Evolutionary conservation across 2,797 vertebrate species (phyloP).

Genomic region (Parambassis ranga): DNA sequence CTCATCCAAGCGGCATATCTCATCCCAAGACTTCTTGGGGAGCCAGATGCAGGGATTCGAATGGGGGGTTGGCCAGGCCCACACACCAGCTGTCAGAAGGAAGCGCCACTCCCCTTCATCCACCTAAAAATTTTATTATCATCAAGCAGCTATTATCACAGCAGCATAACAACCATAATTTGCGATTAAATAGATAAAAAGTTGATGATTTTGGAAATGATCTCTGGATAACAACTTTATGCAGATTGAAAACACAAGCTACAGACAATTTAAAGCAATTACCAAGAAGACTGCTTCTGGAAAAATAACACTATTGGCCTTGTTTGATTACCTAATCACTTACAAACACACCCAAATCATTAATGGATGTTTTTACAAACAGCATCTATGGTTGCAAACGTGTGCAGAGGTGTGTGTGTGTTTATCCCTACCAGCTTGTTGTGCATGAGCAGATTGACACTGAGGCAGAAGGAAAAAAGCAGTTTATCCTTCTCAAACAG

Average conservation of each 20-base stretch:
- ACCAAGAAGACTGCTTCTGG: neutral
- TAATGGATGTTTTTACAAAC: neutral
- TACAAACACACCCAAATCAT: neutral
- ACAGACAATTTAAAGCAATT: conserved; percentile 1
- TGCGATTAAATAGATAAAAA: neutral
- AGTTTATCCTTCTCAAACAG: conserved; percentile 94
- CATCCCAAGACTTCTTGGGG: conserved; percentile 89
- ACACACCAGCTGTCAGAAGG: conserved; percentile 88
- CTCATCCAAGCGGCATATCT: conserved; percentile 86
- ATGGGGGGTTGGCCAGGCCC: conserved; percentile 86
- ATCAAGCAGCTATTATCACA: neutral
- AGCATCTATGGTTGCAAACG: neutral
- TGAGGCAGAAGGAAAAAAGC: conserved; percentile 90
- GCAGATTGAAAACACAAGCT: conserved; percentile 1
- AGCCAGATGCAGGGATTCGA: conserved; percentile 88
- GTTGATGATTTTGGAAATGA: neutral
- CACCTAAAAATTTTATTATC: conserved; percentile 70
- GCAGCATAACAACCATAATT: neutral
- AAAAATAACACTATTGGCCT: neutral
- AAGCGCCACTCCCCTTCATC: conserved; percentile 87
- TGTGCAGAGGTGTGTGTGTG: neutral
- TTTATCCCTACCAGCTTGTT: conserved; percentile 74
- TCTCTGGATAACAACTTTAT: neutral
- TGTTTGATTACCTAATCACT: neutral
- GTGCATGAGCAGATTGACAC: conserved; percentile 85